Conservation (phyloP, 2,113 vertebrate genomes). For the Pituophis catenifer region DNA sequence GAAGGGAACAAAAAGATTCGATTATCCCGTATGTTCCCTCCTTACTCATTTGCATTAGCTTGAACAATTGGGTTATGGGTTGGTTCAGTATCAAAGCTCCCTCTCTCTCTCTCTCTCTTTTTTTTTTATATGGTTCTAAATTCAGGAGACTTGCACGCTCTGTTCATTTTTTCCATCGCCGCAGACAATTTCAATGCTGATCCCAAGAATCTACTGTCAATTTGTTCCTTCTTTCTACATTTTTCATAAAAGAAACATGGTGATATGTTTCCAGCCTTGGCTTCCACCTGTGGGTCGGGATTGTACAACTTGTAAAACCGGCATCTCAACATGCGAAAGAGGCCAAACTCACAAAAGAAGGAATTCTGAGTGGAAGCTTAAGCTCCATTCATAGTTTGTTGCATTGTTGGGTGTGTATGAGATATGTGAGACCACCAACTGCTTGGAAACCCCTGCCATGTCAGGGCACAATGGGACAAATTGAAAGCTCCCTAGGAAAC, state of each 20-base stretch:
- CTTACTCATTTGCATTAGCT: not conserved
- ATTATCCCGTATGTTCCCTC: no score
- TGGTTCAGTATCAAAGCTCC: not conserved
- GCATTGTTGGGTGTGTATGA: slow-evolving; percentile 60
- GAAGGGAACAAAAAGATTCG: not conserved
- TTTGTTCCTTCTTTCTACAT: not conserved
- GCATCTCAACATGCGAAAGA: slow-evolving; percentile 46
- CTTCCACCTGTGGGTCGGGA: slow-evolving; percentile 8
- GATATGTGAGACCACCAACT: slow-evolving; percentile 62
- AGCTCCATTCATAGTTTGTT: slow-evolving; percentile 71
- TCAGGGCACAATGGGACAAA: slow-evolving; percentile 53
- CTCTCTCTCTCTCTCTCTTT: not conserved
- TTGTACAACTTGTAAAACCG: slow-evolving; percentile 28
- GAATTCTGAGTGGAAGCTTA: slow-evolving; percentile 58
- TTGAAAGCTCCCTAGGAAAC: slow-evolving; percentile 45
- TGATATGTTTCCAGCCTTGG: slow-evolving; percentile 1
- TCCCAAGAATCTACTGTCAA: not conserved
- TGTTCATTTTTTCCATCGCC: not conserved
- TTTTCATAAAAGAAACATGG: not conserved
- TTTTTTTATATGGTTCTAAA: not conserved
- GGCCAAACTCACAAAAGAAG: slow-evolving; percentile 58
- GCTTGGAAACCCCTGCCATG: slow-evolving; percentile 43
- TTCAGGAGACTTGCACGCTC: not conserved
- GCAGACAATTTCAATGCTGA: not conserved
- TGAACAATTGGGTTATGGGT: no score